Evolutionary conservation across 2,113 vertebrate species (phyloP).

Genomic region (Laticauda laticaudata): DNA sequence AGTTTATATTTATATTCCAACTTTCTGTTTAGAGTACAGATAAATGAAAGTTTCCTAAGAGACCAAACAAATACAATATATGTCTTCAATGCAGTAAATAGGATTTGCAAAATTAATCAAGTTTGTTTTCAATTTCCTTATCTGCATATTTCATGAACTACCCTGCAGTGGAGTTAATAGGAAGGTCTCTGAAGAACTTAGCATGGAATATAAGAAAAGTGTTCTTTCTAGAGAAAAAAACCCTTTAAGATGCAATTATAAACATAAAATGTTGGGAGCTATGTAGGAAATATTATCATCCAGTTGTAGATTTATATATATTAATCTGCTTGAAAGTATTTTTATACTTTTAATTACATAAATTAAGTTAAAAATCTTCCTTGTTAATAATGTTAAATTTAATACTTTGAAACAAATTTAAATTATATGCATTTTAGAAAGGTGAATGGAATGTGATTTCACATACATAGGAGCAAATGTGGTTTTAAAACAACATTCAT

Average conservation of each 20-base stretch:
- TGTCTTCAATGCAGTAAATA: background rate
- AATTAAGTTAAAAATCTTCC: slow-evolving; percentile 26
- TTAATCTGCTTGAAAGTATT: background rate
- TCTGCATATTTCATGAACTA: background rate
- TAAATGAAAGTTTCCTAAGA: background rate
- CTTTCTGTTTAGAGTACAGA: background rate
- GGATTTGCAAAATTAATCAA: background rate
- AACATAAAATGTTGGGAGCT: background rate
- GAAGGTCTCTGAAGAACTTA: background rate
- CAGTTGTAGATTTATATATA: background rate
- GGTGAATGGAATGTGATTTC: slow-evolving; percentile 35
- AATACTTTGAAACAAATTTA: slow-evolving; percentile 41
- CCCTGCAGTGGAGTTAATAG: background rate
- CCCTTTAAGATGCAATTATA: background rate
- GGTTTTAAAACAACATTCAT: background rate
- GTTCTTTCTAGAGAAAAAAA: background rate
- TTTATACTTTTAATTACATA: slow-evolving; percentile 12
- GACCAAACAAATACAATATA: background rate
- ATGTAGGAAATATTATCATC: background rate
- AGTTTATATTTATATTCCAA: background rate
- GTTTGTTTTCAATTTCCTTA: slow-evolving; percentile 19
- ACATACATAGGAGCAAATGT: slow-evolving; percentile 34
- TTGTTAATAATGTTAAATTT: slow-evolving; percentile 37
- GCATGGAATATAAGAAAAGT: background rate
- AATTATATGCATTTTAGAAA: slow-evolving; percentile 31